These are phyloP conservation scores for Periophthalmodon schlosseri DNA, from an alignment of 2,113 vertebrate species.

Conservation along the genomic window DNA sequence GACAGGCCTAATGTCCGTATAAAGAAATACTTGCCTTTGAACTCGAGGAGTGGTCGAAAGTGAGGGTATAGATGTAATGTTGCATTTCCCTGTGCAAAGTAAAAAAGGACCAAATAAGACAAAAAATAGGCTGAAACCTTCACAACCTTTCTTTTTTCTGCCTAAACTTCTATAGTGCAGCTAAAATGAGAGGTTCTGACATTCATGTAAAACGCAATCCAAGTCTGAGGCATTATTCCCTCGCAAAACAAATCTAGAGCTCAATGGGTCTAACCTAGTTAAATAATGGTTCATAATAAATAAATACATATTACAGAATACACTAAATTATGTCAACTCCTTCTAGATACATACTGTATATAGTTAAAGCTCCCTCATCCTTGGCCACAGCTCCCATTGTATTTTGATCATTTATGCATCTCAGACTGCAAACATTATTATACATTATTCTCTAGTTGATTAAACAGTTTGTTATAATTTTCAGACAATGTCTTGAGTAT, in stretches of 20 bases:
- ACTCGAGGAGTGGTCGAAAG: conserved; percentile 78
- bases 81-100: conserved; percentile 75
- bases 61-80: conserved; percentile 81
- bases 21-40: conserved; percentile 75
- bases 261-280: too few relatives aligned
- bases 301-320: not conserved
- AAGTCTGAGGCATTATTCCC: too few relatives aligned
- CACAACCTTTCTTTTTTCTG: conserved; percentile 5
- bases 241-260: too few relatives aligned
- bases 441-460: too few relatives aligned
- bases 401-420: not conserved
- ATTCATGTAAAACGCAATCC: too few relatives aligned
- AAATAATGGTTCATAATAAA: too few relatives aligned
- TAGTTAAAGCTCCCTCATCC: not conserved
- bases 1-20: too few relatives aligned
- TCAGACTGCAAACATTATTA: too few relatives aligned
- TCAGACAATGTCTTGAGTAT: not conserved
- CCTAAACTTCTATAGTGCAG: conserved; percentile 42
- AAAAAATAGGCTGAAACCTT: conserved; percentile 14
- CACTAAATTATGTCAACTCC: not conserved
- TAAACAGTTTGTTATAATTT: not conserved
- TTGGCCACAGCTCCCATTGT: not conserved
- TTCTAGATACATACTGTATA: not conserved
- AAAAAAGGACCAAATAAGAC: conserved; percentile 22
- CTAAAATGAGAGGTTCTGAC: conserved; percentile 7